Conservation (phyloP, 2,888 invertebrate genomes). For the Leptogaster cylindrica region DNA sequence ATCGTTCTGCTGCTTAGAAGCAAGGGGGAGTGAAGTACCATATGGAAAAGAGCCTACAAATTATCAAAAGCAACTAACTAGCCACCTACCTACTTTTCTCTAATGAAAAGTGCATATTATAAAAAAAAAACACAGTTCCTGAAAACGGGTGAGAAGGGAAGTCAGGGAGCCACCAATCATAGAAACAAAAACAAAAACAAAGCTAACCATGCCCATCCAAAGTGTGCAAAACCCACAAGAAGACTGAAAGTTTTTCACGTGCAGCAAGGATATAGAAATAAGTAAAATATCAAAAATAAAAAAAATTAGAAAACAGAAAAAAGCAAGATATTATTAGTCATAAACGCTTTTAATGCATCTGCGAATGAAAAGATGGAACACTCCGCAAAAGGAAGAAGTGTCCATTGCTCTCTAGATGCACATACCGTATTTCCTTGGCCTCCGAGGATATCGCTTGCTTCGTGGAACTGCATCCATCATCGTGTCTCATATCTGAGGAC, state of each 20-base stretch:
- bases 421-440: not conserved
- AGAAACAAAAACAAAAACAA: not conserved
- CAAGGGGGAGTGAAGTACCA: conserved; percentile 9
- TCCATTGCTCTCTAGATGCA: conserved; percentile 13
- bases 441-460: conserved; percentile 18
- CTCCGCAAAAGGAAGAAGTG: not conserved
- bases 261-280: conserved; percentile 12
- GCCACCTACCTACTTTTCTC: conserved; percentile 34
- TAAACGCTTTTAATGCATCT: conserved; percentile 33
- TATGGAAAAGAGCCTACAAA: conserved; percentile 28
- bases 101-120: conserved; percentile 31
- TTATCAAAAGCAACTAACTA: conserved; percentile 37
- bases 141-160: not conserved
- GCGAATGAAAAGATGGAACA: conserved; percentile 8
- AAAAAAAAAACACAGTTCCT: not conserved
- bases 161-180: no score
- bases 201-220: not conserved
- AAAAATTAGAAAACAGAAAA: conserved; percentile 22
- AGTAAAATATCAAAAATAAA: conserved; percentile 31
- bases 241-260: not conserved
- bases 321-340: conserved; percentile 36
- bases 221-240: conserved; percentile 26
- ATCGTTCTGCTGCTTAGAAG: not conserved
- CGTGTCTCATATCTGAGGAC: conserved; percentile 5
- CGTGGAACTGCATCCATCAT: conserved; percentile 13